Base-by-base conservation (phyloP, 2,888 invertebrate genomes). In the Alloplasta piceator region DNA sequence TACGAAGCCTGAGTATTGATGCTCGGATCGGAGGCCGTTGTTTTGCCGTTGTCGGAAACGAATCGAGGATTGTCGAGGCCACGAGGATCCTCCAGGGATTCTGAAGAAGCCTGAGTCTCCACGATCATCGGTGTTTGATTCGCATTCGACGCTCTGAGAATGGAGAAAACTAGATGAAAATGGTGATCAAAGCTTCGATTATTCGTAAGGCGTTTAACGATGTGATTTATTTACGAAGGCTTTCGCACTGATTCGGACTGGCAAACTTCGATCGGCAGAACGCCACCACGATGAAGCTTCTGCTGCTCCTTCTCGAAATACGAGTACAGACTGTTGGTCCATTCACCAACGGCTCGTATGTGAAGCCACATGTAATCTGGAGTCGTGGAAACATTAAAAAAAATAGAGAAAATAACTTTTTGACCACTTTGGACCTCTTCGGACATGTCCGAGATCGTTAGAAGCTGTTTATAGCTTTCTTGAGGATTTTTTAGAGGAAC, bases 341-440 rank as follows among this genome's bases (percentile, higher is more conserved):
- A 99, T 92, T 98, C 96, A 0, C 98, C 98, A 4, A 98, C 98
- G 0, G 96, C 98, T 83, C 98, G 95, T 81, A 99, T 96, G 91
- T 98, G 98, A 0, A 98, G 94, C 97, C 98, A 98, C 92, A 98
- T 95, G 89, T 97, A 96, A 88, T 97, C 98, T 97, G 89, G 89
- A 39, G 64, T 68, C 12, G 14, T 46, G 48, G 68, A 43, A 36
- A 68, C 58, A 58, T 46, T 14, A 5, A 16, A 36, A 39, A 14
- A 2, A 1, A 52, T 66, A 38, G n/a, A 3, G 4, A 12, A 38
- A 64, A 50, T 0, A 64, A 50, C 48, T n/a, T 48, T 38, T 14
- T 9, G 14, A 43, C 1, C 10, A 10, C 6, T 67, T 52, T 39
- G 10, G n/a, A 7, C n/a, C 39, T n/a, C 14, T 6, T 26, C 26